A percentile compares a stretch with the other conserved stretches of the same genome.
These are phyloP conservation scores for Oryzaephilus surinamensis DNA, from an alignment of 1,140 invertebrate genomes.

Conservation along the genomic window DNA sequence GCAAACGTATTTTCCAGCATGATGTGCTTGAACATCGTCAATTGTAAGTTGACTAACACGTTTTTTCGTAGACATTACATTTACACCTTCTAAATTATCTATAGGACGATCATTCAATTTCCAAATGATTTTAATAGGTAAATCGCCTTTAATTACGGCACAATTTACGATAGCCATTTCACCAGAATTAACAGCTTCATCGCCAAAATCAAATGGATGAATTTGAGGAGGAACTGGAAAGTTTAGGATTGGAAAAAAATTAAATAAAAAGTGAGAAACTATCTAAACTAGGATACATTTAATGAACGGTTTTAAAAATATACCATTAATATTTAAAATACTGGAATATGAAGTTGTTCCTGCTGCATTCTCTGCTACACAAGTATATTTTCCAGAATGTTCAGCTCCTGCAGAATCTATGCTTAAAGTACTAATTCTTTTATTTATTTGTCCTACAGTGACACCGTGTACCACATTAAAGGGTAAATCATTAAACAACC, in stretches of 20 bases:
- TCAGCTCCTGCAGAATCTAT: conserved; percentile 46
- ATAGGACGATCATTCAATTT: conserved; percentile 47
- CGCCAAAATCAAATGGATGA: conserved; percentile 40
- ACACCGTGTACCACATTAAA: conserved; percentile 22
- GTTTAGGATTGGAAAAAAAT: conserved; percentile 5
- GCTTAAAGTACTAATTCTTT: conserved; percentile 51
- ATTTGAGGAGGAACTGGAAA: conserved; percentile 40
- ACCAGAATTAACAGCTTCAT: conserved; percentile 39
- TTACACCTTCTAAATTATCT: conserved; percentile 38
- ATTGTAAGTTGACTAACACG: conserved; percentile 54
- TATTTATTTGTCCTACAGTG: conserved; percentile 45
- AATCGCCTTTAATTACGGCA: conserved; percentile 50
- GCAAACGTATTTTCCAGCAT: conserved; percentile 56
- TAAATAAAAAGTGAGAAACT: conserved; percentile 6
- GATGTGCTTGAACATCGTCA: conserved; percentile 46
- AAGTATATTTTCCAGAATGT: conserved; percentile 56
- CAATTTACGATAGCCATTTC: conserved; percentile 45
- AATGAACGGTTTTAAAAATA: conserved; percentile 24
- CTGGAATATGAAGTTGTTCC: conserved; percentile 48
- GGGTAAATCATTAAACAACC: conserved; percentile 29
- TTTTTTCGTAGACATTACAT: conserved; percentile 47
- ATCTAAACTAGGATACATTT: neutral
- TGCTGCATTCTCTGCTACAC: conserved; percentile 55
- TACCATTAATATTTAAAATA: conserved; percentile 52
- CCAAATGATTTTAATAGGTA: conserved; percentile 54